A percentile compares a stretch with the other conserved stretches of the same genome.
phyloP scores from a whole-genome alignment of 2,797 vertebrate genomes.

The Acridotheres tristis region DNA sequence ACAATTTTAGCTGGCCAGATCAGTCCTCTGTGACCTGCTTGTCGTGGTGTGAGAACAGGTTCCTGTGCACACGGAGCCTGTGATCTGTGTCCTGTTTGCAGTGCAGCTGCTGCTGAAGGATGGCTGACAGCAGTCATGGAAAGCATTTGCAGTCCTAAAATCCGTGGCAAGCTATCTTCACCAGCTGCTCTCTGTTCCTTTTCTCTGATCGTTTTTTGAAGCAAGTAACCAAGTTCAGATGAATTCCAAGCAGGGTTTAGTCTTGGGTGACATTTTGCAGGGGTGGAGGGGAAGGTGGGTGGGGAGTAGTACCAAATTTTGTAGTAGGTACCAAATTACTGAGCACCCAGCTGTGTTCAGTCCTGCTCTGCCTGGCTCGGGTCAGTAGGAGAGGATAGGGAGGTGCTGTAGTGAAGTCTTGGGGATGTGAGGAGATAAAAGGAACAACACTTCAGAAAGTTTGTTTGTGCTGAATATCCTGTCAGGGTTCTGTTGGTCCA shows the following conservation, averaged over 20 bases:
- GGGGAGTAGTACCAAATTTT: neutral
- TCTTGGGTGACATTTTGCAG: neutral
- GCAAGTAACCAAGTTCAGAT: neutral
- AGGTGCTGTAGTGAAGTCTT: neutral
- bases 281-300: too few species aligned
- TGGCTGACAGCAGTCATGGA: neutral
- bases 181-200: neutral
- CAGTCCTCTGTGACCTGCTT: neutral
- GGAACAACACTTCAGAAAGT: neutral
- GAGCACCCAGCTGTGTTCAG: neutral
- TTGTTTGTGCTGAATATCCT: neutral
- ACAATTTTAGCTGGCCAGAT: neutral
- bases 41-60: neutral
- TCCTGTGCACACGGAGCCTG: fast-evolving
- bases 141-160: neutral
- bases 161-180: neutral
- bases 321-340: fast-evolving
- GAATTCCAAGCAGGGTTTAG: neutral
- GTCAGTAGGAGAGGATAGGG: neutral
- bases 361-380: neutral
- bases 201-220: neutral
- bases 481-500: fast-evolving
- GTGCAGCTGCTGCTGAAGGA: neutral
- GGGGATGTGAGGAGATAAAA: neutral
- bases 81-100: fast-evolving